Percentiles rank a stretch among this genome's conserved stretches.
Conservation (phyloP, 2,113 vertebrate species). For the Catharus minimus region DNA sequence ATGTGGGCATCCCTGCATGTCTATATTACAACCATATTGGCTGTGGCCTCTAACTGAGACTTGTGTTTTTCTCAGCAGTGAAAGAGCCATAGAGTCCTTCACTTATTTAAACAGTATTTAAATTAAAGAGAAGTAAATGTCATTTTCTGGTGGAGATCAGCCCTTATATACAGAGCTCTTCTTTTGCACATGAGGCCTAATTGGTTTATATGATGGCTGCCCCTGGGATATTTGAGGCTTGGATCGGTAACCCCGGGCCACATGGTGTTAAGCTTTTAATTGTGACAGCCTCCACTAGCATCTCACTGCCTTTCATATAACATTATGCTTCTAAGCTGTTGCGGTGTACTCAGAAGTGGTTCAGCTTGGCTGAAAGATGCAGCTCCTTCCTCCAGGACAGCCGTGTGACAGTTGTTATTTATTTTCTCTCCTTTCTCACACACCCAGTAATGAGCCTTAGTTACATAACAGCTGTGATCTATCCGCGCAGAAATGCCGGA, state of each 20-base stretch:
- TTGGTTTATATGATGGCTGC: neutral
- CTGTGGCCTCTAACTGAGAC: neutral
- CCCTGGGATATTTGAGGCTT: neutral
- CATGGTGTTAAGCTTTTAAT: neutral
- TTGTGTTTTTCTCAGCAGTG: neutral
- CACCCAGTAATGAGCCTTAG: neutral
- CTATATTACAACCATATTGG: neutral
- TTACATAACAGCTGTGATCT: neutral
- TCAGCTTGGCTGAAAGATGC: neutral
- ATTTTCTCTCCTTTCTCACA: neutral
- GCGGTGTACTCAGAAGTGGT: neutral
- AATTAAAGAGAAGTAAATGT: neutral
- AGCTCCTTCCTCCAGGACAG: neutral
- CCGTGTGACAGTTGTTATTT: neutral
- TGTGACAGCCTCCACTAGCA: neutral
- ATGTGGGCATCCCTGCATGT: neutral
- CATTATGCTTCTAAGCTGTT: neutral
- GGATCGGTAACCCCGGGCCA: neutral
- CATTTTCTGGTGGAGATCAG: neutral
- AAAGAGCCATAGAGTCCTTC: neutral
- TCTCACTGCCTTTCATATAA: neutral
- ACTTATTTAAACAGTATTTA: neutral
- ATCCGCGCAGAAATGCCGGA: neutral
- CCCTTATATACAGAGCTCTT: neutral
- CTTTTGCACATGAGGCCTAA: neutral